A percentile compares a stretch with the other conserved stretches of the same genome.
Evolutionary conservation across 2,797 vertebrate species (phyloP).

Genomic region (Botia kubotai): DNA sequence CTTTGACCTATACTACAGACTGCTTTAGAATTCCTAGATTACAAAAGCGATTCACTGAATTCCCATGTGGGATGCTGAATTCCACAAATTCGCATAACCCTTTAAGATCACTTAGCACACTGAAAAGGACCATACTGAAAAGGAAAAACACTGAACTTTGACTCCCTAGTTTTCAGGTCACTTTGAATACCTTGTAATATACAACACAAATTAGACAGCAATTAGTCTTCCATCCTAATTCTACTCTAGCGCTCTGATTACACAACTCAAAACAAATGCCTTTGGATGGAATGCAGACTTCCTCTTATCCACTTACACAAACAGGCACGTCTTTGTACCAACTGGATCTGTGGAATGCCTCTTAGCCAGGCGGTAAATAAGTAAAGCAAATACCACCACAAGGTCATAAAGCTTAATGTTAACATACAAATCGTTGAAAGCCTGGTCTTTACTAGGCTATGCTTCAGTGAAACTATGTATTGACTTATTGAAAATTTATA

Average conservation of each 20-base stretch:
- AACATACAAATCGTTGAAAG: constrained; percentile 31
- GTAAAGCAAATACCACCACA: constrained; percentile 68
- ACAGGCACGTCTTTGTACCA: constrained; percentile 78
- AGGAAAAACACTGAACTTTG: constrained; percentile 26
- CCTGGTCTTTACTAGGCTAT: constrained; percentile 18
- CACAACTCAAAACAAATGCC: constrained; percentile 73
- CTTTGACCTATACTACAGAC: constrained; percentile 51
- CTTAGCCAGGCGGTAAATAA: constrained; percentile 76
- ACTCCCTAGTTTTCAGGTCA: constrained; percentile 41
- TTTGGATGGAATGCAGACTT: constrained; percentile 79
- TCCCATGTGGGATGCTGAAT: constrained; percentile 37
- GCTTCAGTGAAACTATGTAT: constrained; percentile 6
- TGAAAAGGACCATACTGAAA: not conserved
- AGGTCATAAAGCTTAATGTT: constrained; percentile 42
- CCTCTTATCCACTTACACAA: constrained; percentile 80
- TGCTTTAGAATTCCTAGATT: constrained; percentile 52
- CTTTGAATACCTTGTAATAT: constrained; percentile 34
- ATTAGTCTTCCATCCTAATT: constrained; percentile 37
- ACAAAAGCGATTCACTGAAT: constrained; percentile 21
- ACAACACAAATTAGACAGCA: constrained; percentile 44
- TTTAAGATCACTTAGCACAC: constrained; percentile 22
- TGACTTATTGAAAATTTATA: constrained; percentile 20
- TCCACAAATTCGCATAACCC: constrained; percentile 37
- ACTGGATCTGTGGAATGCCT: constrained; percentile 77
- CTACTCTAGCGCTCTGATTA: constrained; percentile 68